Base-by-base conservation (phyloP, 1,140 invertebrate genomes). In the Papilio glaucus region DNA sequence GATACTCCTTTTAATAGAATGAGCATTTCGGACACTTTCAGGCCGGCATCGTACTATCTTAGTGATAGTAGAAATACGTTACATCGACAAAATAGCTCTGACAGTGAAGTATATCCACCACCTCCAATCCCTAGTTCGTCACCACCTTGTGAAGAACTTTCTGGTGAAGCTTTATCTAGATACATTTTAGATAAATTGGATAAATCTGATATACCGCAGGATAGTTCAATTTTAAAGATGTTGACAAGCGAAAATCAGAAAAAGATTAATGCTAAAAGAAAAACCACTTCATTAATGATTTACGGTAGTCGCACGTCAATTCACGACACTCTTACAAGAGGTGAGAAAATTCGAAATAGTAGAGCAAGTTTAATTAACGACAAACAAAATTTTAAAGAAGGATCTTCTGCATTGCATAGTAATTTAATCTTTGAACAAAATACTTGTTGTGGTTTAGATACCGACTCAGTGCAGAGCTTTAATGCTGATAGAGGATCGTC, bases 1-100 rank as follows among this genome's bases (percentile, higher is more conserved):
- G 89, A 93, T 76, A 77, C 75, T 12, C 90, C 93, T 12, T 94
- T 89, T 78, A 90, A 83, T 76, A 84, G 97, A 74, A 97, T 98
- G 82, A 98, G 97, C 86, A 90, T 98, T 18, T 98, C 97, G 0
- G 97, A 98, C 84, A 97, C 96, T 0, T 98, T 98, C 79, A 93
- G 97, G 77, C 97, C 97, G 0, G 97, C 97, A 0, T 98, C 97
- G 0, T 98, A 98, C 83, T 98, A 98, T 83, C 84, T 98, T 45
- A 96, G 96, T 33, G 93, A 93, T 10, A 95, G 93, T 86, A 93
- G 94, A 82, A 94, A 90, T 67, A 93, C 95, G 29, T 93, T 95
- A 4, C 96, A 96, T 77, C 93, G 95, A 72, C 96, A 96, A 72
- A 96, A 97, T 82, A 97, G 96, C 73, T 97, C 96, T 8, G 97